Percentiles rank a stretch among this genome's conserved stretches.
Conservation (phyloP, 2,797 vertebrate species). For the Mus minutoides region DNA sequence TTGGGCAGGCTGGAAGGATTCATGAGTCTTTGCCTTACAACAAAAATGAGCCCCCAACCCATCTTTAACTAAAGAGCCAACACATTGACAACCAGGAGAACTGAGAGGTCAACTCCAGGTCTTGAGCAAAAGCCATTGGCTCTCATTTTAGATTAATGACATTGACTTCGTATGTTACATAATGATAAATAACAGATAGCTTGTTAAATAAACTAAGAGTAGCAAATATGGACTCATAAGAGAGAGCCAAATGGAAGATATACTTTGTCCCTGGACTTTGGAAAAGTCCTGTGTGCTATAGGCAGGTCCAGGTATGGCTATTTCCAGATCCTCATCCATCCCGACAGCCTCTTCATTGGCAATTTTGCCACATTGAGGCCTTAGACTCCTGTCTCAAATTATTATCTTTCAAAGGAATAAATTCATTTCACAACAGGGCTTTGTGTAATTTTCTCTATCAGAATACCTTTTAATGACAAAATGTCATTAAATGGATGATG, state of each 20-base stretch:
- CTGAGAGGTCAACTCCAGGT: background rate
- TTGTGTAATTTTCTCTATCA: background rate
- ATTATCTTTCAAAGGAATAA: background rate
- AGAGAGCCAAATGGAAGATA: no score
- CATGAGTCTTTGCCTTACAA: background rate
- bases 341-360: background rate
- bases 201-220: background rate
- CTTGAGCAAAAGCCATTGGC: background rate
- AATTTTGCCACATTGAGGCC: background rate
- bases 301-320: background rate
- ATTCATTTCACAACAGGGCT: background rate
- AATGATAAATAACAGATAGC: background rate
- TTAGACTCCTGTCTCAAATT: background rate
- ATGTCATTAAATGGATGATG: background rate
- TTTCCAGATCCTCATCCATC: background rate
- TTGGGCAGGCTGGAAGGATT: background rate
- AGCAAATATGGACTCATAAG: background rate
- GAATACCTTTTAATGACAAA: background rate
- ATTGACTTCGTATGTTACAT: background rate
- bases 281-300: background rate
- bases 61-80: background rate
- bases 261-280: background rate
- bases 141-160: background rate
- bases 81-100: background rate
- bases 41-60: accelerated